These are phyloP conservation scores for Polietes domitor DNA, from an alignment of 2,888 invertebrate species.

Conservation along the genomic window DNA sequence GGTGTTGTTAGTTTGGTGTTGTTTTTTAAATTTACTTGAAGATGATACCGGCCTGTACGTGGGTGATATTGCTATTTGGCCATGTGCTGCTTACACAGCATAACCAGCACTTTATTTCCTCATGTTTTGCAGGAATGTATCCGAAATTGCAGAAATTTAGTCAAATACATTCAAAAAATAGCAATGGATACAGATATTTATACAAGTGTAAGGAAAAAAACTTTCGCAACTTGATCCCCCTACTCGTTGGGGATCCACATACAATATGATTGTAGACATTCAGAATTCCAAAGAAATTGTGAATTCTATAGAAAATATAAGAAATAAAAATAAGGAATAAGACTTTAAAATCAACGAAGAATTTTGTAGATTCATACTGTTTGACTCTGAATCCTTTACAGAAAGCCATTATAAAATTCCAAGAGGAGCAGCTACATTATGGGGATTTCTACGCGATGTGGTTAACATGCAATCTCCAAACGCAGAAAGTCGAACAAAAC, in stretches of 20 bases:
- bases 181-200: neutral
- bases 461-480: slow-evolving; percentile 26
- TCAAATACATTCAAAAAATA: slow-evolving; percentile 39
- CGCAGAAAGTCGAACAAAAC: no score
- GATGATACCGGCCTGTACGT: neutral
- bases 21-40: slow-evolving; percentile 1
- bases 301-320: neutral
- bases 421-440: slow-evolving; percentile 28
- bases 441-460: slow-evolving; percentile 28
- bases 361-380: neutral
- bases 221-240: neutral
- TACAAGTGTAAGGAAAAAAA: neutral
- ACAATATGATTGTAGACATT: neutral
- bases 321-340: neutral
- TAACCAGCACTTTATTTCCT: no score
- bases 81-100: slow-evolving; percentile 61
- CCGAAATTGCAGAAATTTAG: slow-evolving; percentile 37
- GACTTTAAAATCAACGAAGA: neutral
- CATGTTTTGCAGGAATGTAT: slow-evolving; percentile 39
- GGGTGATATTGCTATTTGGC: slow-evolving; percentile 46
- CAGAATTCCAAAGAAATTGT: neutral
- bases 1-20: no score
- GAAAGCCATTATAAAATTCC: neutral
- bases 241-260: neutral
- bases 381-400: no score